Conservation (phyloP, 1,140 invertebrate genomes). For the Drosophila burlai region DNA sequence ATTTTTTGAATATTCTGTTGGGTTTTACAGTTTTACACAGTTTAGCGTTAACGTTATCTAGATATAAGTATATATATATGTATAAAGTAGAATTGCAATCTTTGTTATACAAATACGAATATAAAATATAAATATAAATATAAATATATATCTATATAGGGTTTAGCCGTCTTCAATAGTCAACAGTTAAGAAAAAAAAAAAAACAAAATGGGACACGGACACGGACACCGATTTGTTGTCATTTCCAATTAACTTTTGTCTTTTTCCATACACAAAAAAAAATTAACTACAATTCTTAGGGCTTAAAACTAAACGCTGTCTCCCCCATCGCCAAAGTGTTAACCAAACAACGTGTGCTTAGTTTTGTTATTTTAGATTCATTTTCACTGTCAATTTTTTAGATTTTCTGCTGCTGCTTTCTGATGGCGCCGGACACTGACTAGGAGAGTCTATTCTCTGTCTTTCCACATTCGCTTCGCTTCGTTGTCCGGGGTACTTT, state of each 20-base stretch:
- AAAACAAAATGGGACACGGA: constrained; percentile 15
- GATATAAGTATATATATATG: constrained; percentile 28
- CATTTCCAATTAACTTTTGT: background rate
- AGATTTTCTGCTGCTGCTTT: background rate
- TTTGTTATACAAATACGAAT: constrained; percentile 59
- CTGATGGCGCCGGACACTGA: constrained; percentile 28
- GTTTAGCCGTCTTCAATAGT: constrained; percentile 50
- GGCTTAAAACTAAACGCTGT: constrained; percentile 28
- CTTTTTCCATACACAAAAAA: constrained; percentile 5
- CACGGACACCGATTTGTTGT: constrained; percentile 13
- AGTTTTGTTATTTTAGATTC: constrained; percentile 9
- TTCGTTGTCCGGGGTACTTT: constrained; percentile 34
- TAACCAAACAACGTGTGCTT: constrained; percentile 22
- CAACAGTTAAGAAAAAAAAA: constrained; percentile 10
- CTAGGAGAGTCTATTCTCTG: constrained; percentile 25
- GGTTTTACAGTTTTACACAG: constrained; percentile 42
- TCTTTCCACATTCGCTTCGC: constrained; percentile 19
- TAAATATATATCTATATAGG: constrained; percentile 22
- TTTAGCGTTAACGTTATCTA: constrained; percentile 55
- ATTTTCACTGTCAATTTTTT: constrained; percentile 19
- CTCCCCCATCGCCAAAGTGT: background rate
- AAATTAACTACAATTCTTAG: constrained; percentile 35
- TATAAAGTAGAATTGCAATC: constrained; percentile 53
- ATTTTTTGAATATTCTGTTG: constrained; percentile 54
- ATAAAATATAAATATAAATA: constrained; percentile 19